phyloP scores from a whole-genome alignment of 2,113 vertebrate genomes.

The Catharus bicknelli region DNA sequence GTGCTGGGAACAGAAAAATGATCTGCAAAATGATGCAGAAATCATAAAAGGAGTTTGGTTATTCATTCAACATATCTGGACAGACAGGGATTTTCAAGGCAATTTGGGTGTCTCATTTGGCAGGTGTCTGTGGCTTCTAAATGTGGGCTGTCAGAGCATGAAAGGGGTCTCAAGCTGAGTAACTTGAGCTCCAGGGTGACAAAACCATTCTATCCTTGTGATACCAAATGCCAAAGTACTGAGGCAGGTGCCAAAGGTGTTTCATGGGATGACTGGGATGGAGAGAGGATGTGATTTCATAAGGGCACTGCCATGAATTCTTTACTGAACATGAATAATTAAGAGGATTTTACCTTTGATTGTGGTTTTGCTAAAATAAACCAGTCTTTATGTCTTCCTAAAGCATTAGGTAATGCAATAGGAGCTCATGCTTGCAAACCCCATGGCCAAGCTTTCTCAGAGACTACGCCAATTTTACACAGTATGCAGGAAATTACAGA shows the following conservation, averaged over 20 bases:
- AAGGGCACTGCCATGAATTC: neutral
- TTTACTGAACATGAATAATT: conserved; percentile 58
- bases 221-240: neutral
- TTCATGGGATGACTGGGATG: neutral
- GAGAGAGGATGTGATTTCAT: conserved; percentile 22
- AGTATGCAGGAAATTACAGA: conserved; percentile 37
- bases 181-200: neutral
- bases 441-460: conserved; percentile 11
- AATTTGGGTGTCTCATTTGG: neutral
- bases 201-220: neutral
- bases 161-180: conserved; percentile 19
- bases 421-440: conserved; percentile 6
- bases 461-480: neutral
- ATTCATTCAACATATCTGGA: neutral
- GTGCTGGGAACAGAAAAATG: neutral
- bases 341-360: conserved; percentile 41
- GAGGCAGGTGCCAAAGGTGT: neutral
- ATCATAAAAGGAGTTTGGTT: neutral
- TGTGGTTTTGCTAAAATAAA: conserved; percentile 47
- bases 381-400: conserved; percentile 47
- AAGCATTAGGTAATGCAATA: conserved; percentile 38
- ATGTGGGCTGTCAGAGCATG: neutral
- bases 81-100: neutral
- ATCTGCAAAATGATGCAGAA: neutral
- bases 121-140: neutral